A percentile compares a stretch with the other conserved stretches of the same genome.
phyloP scores from a whole-genome alignment of 2,888 invertebrate species.

The Sarcophaga subvicina region DNA sequence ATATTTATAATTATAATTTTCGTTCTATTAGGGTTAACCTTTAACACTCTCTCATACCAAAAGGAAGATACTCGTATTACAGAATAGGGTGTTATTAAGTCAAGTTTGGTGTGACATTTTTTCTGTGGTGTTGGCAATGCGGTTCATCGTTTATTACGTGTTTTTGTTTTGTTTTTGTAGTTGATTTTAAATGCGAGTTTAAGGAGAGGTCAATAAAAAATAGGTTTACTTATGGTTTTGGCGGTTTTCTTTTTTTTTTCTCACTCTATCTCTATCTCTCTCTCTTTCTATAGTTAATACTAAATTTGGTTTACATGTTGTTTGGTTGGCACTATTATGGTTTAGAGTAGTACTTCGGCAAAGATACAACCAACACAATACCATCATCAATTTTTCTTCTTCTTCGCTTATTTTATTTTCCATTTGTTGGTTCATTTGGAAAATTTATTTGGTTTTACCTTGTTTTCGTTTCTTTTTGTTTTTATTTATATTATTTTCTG shows the following conservation, averaged over 20 bases:
- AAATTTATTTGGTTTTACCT: constrained; percentile 63
- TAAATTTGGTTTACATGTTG: constrained; percentile 65
- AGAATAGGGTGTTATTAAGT: too few species aligned
- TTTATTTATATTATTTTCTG: constrained; percentile 13
- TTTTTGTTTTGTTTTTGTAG: constrained; percentile 35
- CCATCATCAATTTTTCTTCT: constrained; percentile 61
- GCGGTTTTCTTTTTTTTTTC: constrained; percentile 45
- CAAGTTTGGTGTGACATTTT: not conserved
- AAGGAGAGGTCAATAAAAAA: constrained; percentile 69
- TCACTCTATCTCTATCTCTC: constrained; percentile 6
- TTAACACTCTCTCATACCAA: too few species aligned
- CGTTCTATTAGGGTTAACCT: too few species aligned
- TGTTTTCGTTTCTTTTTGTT: not conserved
- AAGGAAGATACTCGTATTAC: too few species aligned
- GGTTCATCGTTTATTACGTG: not conserved
- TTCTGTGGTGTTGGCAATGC: not conserved
- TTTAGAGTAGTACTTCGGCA: constrained; percentile 9
- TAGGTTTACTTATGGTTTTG: constrained; percentile 66
- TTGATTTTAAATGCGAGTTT: constrained; percentile 60
- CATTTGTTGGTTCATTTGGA: constrained; percentile 53
- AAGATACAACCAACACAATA: constrained; percentile 50
- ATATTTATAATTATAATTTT: too few species aligned
- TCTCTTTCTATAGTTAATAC: not conserved
- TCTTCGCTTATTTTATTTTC: not conserved
- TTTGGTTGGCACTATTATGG: constrained; percentile 43